phyloP scores from a whole-genome alignment of 2,797 vertebrate genomes.

The Enteromius trimaculatus region DNA sequence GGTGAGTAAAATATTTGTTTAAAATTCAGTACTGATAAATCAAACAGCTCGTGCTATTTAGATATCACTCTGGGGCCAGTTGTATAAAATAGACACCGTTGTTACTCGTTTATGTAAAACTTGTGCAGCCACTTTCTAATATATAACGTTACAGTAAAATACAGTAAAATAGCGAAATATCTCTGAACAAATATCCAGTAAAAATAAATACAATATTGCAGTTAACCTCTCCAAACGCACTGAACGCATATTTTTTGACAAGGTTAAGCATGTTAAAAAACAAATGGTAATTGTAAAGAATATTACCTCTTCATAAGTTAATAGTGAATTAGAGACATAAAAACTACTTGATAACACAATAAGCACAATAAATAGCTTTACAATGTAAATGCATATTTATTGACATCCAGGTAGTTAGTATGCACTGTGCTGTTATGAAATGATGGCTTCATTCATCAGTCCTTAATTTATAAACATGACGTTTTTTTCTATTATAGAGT shows the following conservation, averaged over 20 bases:
- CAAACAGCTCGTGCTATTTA: background rate
- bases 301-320: no score
- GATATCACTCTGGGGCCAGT: background rate
- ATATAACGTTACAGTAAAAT: no score
- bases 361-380: background rate
- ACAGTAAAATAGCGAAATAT: background rate
- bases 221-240: background rate
- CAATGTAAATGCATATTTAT: slow-evolving; percentile 7
- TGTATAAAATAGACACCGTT: background rate
- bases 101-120: background rate
- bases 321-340: background rate
- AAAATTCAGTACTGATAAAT: background rate
- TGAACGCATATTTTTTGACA: background rate
- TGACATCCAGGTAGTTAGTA: background rate
- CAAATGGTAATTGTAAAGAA: background rate
- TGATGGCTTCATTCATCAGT: no score
- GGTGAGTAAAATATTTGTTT: background rate
- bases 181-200: background rate
- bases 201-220: background rate
- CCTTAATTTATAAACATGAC: no score
- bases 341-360: background rate
- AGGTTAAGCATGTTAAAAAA: background rate
- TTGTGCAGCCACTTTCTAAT: background rate
- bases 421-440: background rate
- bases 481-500: background rate